Conservation (phyloP, 2,113 vertebrate species). For the Myrmecophaga tridactyla region DNA sequence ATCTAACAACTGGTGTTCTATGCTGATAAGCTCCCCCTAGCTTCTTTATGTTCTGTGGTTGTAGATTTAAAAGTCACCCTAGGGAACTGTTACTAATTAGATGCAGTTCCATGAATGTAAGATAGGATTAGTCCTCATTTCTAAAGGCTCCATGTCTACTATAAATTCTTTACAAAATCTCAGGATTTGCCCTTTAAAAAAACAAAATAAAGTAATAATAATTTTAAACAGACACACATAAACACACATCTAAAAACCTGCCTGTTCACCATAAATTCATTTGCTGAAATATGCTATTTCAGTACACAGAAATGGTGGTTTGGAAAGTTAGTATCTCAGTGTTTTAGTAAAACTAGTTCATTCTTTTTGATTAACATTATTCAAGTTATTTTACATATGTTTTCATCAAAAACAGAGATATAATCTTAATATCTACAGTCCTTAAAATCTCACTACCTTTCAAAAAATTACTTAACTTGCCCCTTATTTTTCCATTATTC, state of each 20-base stretch:
- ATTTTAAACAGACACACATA: no score
- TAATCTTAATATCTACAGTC: conserved; percentile 16
- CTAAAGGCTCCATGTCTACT: not conserved
- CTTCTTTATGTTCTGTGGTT: not conserved
- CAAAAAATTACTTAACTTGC: conserved; percentile 14
- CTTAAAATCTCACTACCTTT: not conserved
- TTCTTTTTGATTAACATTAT: conserved; percentile 20
- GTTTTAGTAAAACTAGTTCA: not conserved
- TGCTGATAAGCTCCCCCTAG: not conserved
- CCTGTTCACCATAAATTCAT: not conserved
- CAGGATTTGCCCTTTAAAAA: not conserved
- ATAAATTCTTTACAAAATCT: conserved; percentile 4
- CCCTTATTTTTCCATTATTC: conserved; percentile 9
- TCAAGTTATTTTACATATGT: conserved; percentile 36
- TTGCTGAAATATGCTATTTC: not conserved
- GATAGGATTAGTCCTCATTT: not conserved
- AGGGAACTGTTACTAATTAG: not conserved
- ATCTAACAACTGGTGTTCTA: not conserved
- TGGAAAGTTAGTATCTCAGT: not conserved
- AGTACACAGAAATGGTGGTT: not conserved
- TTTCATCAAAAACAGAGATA: conserved; percentile 2
- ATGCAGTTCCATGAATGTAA: not conserved
- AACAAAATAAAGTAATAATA: no score
- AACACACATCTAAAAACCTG: not conserved
- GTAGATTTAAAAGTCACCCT: not conserved